Base-by-base conservation (phyloP, 2,797 vertebrate species). In the Spondyliosoma cantharus region DNA sequence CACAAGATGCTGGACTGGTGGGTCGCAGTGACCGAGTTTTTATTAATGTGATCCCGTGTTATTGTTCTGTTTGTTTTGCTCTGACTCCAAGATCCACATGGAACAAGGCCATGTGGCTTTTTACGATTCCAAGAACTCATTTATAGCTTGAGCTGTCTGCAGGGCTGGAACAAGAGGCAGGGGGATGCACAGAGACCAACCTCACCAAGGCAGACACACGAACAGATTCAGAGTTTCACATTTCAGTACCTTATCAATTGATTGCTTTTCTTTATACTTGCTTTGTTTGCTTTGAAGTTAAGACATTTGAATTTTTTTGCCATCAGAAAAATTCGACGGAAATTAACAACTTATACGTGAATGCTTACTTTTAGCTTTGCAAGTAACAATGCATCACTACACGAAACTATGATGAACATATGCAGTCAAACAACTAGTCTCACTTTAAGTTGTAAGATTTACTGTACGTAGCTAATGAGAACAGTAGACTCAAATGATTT, bases 61-160 rank as follows among this genome's bases (percentile, higher is more conserved):
- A 86, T 87, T 89, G 84, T 89, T 83, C 71, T 88, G 84, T 91
- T 92, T 90, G 85, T 91, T 91, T 89, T 90, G 88, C 78, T 86
- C 71, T 32, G 20, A 69, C 69, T 89, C 86, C 87, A 89, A 87
- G 62, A 90, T 81, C 80, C 63, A 85, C 78, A 83, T 78, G 84
- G 83, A 91, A 48, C 42, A 4, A 32, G 52, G 76, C 81, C 82
- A 81, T 61, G 68, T 4, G 64, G 8, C 6, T 82, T 86, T 83
- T 78, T 32, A 91, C 24, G 48, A 84, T 78, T 88, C 86, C 87
- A 90, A 83, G 81, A 88, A 82, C 58, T 85, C 76, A 89, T 91
- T 93, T 89, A 93, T 65, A 73, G 74, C 74, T 63, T 11, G 22
- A 73, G 81, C 75, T 77, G 87, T 88, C 84, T 85, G 75, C 61